Evolutionary conservation across 2,888 invertebrate species (phyloP).

Genomic region (Sinotaia quadrata): DNA sequence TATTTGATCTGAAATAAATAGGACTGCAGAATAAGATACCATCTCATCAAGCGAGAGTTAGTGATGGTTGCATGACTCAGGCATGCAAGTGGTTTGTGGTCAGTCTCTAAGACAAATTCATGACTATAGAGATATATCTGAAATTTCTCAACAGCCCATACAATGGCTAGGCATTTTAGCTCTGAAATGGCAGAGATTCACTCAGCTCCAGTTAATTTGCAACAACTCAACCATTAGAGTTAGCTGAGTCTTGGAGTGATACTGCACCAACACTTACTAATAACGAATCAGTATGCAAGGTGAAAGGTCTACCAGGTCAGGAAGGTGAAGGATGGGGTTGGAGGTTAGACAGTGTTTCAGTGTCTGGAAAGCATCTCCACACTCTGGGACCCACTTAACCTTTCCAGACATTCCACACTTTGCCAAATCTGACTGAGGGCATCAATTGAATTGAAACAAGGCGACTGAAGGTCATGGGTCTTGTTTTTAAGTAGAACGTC

Average conservation of each 20-base stretch:
- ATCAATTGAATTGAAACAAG: too few species aligned
- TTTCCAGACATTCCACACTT: too few species aligned
- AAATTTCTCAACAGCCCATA: conserved; percentile 7
- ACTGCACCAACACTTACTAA: not conserved
- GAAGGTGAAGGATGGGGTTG: too few species aligned
- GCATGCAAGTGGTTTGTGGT: not conserved
- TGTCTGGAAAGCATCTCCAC: too few species aligned
- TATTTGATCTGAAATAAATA: not conserved
- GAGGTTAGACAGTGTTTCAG: too few species aligned
- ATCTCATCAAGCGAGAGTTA: too few species aligned
- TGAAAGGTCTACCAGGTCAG: too few species aligned
- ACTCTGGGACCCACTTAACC: too few species aligned
- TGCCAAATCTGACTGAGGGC: too few species aligned
- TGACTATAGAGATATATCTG: not conserved
- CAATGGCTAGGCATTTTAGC: not conserved
- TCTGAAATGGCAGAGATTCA: not conserved
- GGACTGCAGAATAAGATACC: not conserved
- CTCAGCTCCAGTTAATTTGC: not conserved
- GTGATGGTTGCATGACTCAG: not conserved
- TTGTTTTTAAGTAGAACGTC: too few species aligned
- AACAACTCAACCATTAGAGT: not conserved
- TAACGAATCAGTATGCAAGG: not conserved
- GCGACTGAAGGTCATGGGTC: too few species aligned
- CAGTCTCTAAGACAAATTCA: not conserved
- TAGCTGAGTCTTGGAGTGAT: too few species aligned